phyloP scores from a whole-genome alignment of 2,888 invertebrate genomes.

The Chymomyza amoena region DNA sequence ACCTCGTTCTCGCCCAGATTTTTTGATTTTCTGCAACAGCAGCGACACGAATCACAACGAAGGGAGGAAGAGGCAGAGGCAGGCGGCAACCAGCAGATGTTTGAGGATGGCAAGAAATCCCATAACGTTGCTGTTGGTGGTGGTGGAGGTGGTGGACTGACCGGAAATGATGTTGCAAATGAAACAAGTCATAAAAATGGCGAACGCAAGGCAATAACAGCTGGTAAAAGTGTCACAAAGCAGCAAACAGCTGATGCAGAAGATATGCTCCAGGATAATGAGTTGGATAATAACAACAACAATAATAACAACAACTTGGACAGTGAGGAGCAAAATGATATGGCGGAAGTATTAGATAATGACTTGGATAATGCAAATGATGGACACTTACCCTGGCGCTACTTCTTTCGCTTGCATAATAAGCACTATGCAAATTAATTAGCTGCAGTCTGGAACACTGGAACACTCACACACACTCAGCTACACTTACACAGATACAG shows the following conservation, averaged over 20 bases:
- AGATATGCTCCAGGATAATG: constrained; percentile 18
- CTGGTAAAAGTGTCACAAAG: constrained; percentile 34
- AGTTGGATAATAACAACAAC: constrained; percentile 21
- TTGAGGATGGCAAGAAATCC: constrained; percentile 59
- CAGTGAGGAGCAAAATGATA: constrained; percentile 36
- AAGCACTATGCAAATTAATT: constrained; percentile 61
- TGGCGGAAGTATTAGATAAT: constrained; percentile 19
- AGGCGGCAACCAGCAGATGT: constrained; percentile 34
- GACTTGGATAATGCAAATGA: constrained; percentile 38
- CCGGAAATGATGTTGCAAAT: constrained; percentile 65
- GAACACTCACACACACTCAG: constrained; percentile 21
- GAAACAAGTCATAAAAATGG: constrained; percentile 63
- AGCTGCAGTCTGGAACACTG: neutral
- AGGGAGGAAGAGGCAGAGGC: constrained; percentile 26
- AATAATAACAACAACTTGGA: constrained; percentile 30
- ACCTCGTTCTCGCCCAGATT: constrained; percentile 36
- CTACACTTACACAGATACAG: constrained; percentile 23
- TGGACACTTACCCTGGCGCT: constrained; percentile 67
- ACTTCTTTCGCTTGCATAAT: constrained; percentile 76
- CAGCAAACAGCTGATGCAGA: neutral
- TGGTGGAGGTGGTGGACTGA: too few species aligned
- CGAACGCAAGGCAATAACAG: constrained; percentile 33
- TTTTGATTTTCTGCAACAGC: constrained; percentile 58
- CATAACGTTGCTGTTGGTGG: constrained; percentile 45
- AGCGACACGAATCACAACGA: constrained; percentile 20